Percentiles rank a stretch among this genome's conserved stretches.
Evolutionary conservation across 1,140 invertebrate genomes (phyloP).

Genomic region (Zaprionus gabonicus): DNA sequence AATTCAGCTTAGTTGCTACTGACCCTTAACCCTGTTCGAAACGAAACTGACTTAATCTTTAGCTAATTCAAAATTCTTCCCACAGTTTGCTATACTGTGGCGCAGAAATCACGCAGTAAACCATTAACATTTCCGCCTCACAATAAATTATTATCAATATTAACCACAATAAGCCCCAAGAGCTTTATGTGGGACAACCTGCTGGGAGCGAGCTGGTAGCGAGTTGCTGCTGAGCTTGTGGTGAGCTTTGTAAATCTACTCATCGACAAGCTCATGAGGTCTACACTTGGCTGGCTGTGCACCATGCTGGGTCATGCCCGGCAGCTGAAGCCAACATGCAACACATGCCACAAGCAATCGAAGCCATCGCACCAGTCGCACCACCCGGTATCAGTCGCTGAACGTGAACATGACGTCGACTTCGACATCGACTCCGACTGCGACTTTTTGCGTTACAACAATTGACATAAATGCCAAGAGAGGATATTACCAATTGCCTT

Average conservation of each 20-base stretch:
- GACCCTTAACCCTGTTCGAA: neutral
- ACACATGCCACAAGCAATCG: conserved; percentile 33
- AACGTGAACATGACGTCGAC: conserved; percentile 49
- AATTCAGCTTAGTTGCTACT: neutral
- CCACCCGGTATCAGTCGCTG: neutral
- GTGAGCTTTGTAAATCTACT: conserved; percentile 45
- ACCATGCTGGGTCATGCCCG: neutral
- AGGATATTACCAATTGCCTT: conserved; percentile 81
- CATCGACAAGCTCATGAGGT: conserved; percentile 20
- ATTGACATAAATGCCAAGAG: conserved; percentile 80
- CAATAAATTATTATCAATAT: conserved; percentile 44
- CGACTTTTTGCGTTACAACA: conserved; percentile 60
- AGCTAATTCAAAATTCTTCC: neutral
- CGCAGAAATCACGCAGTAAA: conserved; percentile 12
- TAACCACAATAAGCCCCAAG: conserved; percentile 15
- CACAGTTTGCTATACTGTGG: neutral
- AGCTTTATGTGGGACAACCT: conserved; percentile 45
- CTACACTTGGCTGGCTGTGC: conserved; percentile 1
- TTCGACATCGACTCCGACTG: conserved; percentile 11
- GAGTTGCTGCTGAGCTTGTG: neutral
- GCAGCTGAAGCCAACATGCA: conserved; percentile 29
- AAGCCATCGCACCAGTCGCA: neutral
- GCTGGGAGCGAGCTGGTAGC: conserved; percentile 23
- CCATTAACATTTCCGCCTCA: conserved; percentile 29
- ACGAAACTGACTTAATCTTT: neutral